These are phyloP conservation scores for Scaptomyza pallida DNA, from an alignment of 1,140 invertebrate species.

Conservation along the genomic window DNA sequence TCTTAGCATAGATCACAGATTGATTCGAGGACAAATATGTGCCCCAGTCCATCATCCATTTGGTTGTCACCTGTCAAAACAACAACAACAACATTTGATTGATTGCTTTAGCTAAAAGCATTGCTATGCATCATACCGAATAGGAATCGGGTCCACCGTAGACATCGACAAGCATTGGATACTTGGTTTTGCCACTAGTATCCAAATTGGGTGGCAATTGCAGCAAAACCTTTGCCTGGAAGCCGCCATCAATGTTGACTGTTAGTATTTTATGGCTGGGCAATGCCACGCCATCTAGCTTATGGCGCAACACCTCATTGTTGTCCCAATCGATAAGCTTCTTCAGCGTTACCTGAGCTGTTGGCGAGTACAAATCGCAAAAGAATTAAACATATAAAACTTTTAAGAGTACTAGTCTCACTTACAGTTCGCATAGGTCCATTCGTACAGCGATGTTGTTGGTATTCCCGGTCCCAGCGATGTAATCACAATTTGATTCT, in stretches of 20 bases:
- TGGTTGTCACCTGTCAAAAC: constrained; percentile 84
- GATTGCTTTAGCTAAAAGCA: too few species aligned
- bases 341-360: constrained; percentile 66
- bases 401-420: too few species aligned
- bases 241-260: constrained; percentile 69
- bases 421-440: constrained; percentile 63
- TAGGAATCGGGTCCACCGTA: constrained; percentile 95
- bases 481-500: constrained; percentile 72
- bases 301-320: constrained; percentile 55
- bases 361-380: too few species aligned
- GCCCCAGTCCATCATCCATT: constrained; percentile 91
- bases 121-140: constrained; percentile 86
- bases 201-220: constrained; percentile 91
- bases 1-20: constrained; percentile 93
- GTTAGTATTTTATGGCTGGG: constrained; percentile 68
- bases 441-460: constrained; percentile 63
- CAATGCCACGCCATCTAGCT: constrained; percentile 57
- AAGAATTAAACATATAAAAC: too few species aligned
- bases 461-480: constrained; percentile 77
- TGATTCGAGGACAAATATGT: constrained; percentile 92
- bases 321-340: constrained; percentile 76
- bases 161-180: constrained; percentile 95
- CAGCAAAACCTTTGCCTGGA: constrained; percentile 84
- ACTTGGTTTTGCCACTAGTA: constrained; percentile 87
- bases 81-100: not conserved